Conservation (phyloP, 2,888 invertebrate species). For the Leucoma salicis region DNA sequence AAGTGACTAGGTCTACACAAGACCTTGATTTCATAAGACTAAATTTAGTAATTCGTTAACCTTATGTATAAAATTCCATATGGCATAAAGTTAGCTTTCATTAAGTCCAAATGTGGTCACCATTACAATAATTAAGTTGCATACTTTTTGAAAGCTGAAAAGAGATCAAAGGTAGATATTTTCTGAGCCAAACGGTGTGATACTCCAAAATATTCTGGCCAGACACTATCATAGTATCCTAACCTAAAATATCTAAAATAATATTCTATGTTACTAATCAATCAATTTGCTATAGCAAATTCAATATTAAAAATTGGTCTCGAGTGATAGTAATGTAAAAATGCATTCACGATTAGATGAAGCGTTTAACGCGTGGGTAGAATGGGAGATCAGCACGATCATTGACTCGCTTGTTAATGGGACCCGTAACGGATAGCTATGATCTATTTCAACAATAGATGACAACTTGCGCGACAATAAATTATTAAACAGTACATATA, state of each 20-base stretch:
- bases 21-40: constrained; percentile 78
- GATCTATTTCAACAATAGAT: constrained; percentile 79
- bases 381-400: constrained; percentile 34
- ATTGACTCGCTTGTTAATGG: constrained; percentile 37
- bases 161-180: constrained; percentile 81
- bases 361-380: constrained; percentile 50
- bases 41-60: constrained; percentile 82
- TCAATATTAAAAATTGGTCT: constrained; percentile 79
- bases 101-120: constrained; percentile 77
- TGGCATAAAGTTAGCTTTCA: constrained; percentile 82
- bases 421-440: constrained; percentile 74
- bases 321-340: constrained; percentile 72
- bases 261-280: constrained; percentile 77
- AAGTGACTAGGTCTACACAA: constrained; percentile 79
- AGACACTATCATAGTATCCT: constrained; percentile 82
- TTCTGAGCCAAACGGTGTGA: constrained; percentile 82
- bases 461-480: constrained; percentile 78
- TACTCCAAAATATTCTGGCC: constrained; percentile 82
- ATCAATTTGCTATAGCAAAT: constrained; percentile 77
- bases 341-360: constrained; percentile 72
- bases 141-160: constrained; percentile 80
- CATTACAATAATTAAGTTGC: constrained; percentile 78
- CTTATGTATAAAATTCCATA: constrained; percentile 81
- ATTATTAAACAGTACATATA: constrained; percentile 76
- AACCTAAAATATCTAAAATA: constrained; percentile 81